Conservation (phyloP, 2,113 vertebrate genomes). For the Vombatus ursinus region DNA sequence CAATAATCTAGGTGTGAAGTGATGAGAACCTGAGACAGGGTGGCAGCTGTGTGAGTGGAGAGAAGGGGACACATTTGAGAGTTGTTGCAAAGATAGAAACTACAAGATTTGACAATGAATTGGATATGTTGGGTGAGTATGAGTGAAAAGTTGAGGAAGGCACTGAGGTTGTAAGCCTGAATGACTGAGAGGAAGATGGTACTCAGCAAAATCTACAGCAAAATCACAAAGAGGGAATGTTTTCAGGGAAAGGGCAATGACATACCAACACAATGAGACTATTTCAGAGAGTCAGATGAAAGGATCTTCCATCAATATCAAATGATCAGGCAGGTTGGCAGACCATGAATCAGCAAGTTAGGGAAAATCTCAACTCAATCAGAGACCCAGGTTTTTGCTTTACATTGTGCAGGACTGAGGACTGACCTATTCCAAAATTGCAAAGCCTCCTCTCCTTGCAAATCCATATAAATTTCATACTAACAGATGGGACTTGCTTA, state of each 20-base stretch:
- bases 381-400: background rate
- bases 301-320: background rate
- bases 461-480: conserved; percentile 49
- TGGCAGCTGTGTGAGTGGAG: background rate
- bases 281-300: background rate
- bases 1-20: background rate
- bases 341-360: background rate
- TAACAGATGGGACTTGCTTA: conserved; percentile 47
- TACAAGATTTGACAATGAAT: background rate
- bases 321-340: background rate
- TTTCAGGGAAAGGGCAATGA: background rate
- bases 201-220: background rate
- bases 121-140: background rate
- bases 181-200: background rate
- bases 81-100: background rate
- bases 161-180: background rate
- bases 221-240: background rate
- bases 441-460: background rate
- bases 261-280: background rate
- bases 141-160: background rate
- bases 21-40: background rate
- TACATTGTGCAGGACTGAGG: background rate
- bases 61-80: background rate
- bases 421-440: background rate
- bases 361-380: background rate